Percentiles rank a stretch among this genome's conserved stretches.
Evolutionary conservation across 2,113 vertebrate species (phyloP).

Genomic region (Lampris incognitus): DNA sequence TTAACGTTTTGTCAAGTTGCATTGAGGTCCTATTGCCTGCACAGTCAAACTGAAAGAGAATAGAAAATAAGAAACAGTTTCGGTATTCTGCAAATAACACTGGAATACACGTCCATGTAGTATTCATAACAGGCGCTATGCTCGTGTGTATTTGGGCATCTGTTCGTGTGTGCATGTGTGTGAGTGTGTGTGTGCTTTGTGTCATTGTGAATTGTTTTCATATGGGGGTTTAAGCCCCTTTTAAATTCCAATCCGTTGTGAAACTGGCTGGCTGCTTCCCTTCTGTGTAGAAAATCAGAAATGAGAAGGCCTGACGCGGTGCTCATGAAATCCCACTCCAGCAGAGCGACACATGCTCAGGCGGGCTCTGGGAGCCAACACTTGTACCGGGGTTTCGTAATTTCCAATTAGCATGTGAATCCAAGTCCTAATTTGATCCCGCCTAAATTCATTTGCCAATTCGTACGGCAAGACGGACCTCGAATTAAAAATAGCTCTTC

Average conservation of each 20-base stretch:
- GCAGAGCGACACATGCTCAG: slow-evolving; percentile 72
- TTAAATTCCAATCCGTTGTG: slow-evolving; percentile 49
- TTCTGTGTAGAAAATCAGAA: slow-evolving; percentile 37
- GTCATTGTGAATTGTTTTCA: slow-evolving; percentile 38
- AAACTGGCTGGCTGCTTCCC: slow-evolving; percentile 39
- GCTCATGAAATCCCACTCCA: slow-evolving; percentile 62
- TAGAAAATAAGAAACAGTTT: background rate
- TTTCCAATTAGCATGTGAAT: slow-evolving; percentile 74
- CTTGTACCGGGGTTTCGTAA: slow-evolving; percentile 65
- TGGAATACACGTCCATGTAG: slow-evolving; percentile 8
- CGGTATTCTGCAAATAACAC: slow-evolving; percentile 40
- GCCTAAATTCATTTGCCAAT: slow-evolving; percentile 65
- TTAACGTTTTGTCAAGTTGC: slow-evolving; percentile 36
- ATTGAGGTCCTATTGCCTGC: slow-evolving; percentile 15
- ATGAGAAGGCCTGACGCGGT: slow-evolving; percentile 44
- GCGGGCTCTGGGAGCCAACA: slow-evolving; percentile 55
- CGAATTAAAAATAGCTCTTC: slow-evolving; percentile 42
- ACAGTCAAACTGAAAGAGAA: background rate
- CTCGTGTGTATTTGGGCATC: background rate
- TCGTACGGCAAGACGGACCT: slow-evolving; percentile 50
- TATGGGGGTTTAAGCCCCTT: slow-evolving; percentile 24
- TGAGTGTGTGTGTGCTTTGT: slow-evolving; percentile 11
- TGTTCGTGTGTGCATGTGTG: background rate
- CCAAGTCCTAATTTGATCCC: slow-evolving; percentile 60
- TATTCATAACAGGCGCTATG: slow-evolving; percentile 29